These are phyloP conservation scores for Acridotheres tristis DNA, from an alignment of 2,797 vertebrate genomes.

Conservation along the genomic window DNA sequence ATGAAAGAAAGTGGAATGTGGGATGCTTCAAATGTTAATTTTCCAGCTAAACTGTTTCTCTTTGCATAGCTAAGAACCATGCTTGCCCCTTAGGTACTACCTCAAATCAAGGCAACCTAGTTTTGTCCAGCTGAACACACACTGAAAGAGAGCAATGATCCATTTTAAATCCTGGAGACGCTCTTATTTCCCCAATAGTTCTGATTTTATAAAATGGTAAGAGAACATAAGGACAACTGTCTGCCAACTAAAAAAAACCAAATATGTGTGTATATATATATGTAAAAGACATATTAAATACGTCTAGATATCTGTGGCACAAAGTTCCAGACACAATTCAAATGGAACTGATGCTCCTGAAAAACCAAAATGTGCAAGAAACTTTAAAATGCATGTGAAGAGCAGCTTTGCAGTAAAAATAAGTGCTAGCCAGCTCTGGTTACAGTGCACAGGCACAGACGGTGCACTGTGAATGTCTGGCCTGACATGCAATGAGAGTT, in stretches of 20 bases:
- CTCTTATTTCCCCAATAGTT: background rate
- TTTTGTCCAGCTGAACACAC: background rate
- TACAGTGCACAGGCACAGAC: constrained; percentile 1
- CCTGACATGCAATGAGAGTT: background rate
- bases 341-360: background rate
- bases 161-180: background rate
- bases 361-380: background rate
- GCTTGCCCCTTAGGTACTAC: background rate
- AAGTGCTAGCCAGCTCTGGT: background rate
- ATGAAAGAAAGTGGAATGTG: background rate
- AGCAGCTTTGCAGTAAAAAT: background rate
- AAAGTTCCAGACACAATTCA: background rate
- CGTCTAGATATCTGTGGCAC: background rate
- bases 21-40: background rate
- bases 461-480: background rate
- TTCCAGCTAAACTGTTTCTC: background rate
- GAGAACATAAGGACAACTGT: background rate
- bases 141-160: background rate
- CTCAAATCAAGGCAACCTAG: background rate
- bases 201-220: background rate
- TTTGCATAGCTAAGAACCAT: background rate
- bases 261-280: no score
- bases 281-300: background rate
- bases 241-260: background rate
- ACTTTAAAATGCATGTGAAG: background rate